phyloP scores from a whole-genome alignment of 2,113 vertebrate genomes.

The Python bivittatus region DNA sequence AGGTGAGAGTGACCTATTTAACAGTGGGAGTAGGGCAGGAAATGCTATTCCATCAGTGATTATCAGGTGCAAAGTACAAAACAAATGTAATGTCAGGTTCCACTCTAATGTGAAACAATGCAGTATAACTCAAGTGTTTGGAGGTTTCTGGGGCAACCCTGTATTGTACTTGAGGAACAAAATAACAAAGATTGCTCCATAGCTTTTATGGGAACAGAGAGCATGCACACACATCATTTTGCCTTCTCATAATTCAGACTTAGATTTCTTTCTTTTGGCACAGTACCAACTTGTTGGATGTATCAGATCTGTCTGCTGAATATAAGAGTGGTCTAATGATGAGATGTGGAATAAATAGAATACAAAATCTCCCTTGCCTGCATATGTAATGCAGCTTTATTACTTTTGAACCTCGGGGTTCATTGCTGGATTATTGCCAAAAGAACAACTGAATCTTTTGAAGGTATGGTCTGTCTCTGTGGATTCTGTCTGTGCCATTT shows the following conservation, averaged over 20 bases:
- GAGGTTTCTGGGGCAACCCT: accelerated
- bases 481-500: neutral
- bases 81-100: neutral
- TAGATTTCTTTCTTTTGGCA: neutral
- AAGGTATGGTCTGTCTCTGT: neutral
- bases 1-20: accelerated
- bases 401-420: slow-evolving; percentile 30
- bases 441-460: neutral
- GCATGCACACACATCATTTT: slow-evolving; percentile 6
- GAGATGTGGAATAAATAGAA: slow-evolving; percentile 56
- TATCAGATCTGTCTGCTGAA: neutral
- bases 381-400: slow-evolving; percentile 12
- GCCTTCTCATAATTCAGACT: neutral
- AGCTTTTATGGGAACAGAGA: neutral
- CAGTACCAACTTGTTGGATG: neutral
- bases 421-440: slow-evolving; percentile 26
- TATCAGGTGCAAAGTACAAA: slow-evolving; percentile 28
- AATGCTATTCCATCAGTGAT: slow-evolving; percentile 2
- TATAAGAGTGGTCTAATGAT: slow-evolving; percentile 6
- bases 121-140: neutral
- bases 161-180: accelerated
- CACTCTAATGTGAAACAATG: accelerated
- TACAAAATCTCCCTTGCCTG: slow-evolving; percentile 7
- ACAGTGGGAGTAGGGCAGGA: neutral
- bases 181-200: accelerated